Base-by-base conservation (phyloP, 2,113 vertebrate genomes). In the Neotoma lepida region DNA sequence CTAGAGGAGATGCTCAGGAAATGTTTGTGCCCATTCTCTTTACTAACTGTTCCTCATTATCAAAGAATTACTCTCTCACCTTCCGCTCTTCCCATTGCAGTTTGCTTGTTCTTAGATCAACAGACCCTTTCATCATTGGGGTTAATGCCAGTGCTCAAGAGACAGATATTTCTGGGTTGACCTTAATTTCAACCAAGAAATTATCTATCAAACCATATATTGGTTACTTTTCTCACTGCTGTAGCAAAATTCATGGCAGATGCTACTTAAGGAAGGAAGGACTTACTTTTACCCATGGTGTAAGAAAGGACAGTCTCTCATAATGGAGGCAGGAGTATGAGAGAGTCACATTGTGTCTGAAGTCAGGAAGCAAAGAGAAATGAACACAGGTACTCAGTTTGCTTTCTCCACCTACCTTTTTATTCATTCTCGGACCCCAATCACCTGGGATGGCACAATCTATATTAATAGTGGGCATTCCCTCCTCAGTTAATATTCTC, bases 1-100 rank as follows among this genome's bases (percentile, higher is more conserved):
- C 22, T 66, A 61, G 28, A 86, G 58, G n/a, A 77, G 41, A 88
- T 80, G 9, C 41, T 91, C 66, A 93, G 85, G 54, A 93, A 95
- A 92, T 76, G 10, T 89, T 77, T 86, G 66, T 86, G 66, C 5
- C 10, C 49, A 56, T 76, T 86, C 20, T 9, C 33, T 77, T 96
- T 91, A n/a, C 9, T 74, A 56, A 96, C 46, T 46, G 6, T 56
- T 89, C 35, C 15, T 92, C 58, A 44, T 56, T 89, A 28, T 41
- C 26, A 54, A n/a, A 33, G 35, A 89, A 87, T 63, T 77, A 71
- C 41, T 78, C 30, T 81, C 61, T 89, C 51, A 73, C 1, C 35
- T 94, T 95, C 66, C 7, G 90, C 70, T 81, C 15, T 80, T 71
- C 51, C 14, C 1, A 14, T 20, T 87, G 13, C 13, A 58, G 4